Percentiles rank a stretch among this genome's conserved stretches.
Conservation (phyloP, 2,888 invertebrate species). For the Apantesis nais region DNA sequence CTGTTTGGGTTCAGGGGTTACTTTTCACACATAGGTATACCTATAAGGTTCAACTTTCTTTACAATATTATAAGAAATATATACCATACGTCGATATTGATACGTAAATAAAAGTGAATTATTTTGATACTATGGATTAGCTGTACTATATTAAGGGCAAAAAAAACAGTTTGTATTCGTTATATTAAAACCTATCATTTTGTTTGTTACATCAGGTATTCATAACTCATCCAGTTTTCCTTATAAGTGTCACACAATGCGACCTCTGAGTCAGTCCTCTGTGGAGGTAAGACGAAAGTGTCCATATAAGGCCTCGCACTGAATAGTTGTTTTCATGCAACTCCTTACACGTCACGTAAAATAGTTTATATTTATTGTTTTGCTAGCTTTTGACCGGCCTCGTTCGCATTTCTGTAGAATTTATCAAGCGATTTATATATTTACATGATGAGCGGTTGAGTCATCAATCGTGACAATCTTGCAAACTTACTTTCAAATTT, state of each 20-base stretch:
- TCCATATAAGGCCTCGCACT: conserved; percentile 59
- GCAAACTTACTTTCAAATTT: too few relatives aligned
- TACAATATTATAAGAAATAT: not conserved
- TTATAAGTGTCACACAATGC: conserved; percentile 26
- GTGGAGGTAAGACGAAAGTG: conserved; percentile 67
- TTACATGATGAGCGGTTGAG: too few relatives aligned
- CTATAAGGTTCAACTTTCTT: not conserved
- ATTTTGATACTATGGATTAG: not conserved
- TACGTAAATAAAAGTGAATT: not conserved
- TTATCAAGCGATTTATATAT: too few relatives aligned
- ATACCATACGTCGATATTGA: not conserved
- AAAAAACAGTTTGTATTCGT: not conserved
- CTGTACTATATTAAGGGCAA: not conserved
- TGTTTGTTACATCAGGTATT: not conserved
- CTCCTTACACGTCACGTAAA: conserved; percentile 25
- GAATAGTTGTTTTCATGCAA: conserved; percentile 37
- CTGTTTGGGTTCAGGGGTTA: not conserved
- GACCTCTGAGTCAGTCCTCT: conserved; percentile 54
- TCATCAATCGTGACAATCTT: too few relatives aligned
- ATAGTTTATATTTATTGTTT: too few relatives aligned
- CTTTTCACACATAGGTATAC: too few relatives aligned
- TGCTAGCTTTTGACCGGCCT: too few relatives aligned
- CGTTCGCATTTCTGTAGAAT: too few relatives aligned
- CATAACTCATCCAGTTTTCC: conserved; percentile 29
- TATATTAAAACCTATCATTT: not conserved